Evolutionary conservation across 2,113 vertebrate genomes (phyloP).

Genomic region (Mustela lutreola): DNA sequence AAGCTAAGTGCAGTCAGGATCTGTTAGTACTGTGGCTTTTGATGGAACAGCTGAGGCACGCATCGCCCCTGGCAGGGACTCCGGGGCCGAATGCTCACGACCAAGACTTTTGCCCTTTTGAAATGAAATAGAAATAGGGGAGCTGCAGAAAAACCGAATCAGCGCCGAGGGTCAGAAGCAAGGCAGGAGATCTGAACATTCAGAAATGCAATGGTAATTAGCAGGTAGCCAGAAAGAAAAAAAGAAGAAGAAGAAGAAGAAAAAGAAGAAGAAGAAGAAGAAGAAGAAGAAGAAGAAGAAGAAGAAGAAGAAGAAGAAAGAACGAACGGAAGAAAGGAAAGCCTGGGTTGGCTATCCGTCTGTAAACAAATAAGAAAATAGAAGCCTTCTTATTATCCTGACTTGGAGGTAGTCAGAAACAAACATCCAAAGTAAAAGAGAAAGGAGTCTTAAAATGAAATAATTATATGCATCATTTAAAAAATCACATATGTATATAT

Average conservation of each 20-base stretch:
- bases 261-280: background rate
- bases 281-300: background rate
- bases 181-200: conserved; percentile 66
- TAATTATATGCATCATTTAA: conserved; percentile 62
- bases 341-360: conserved; percentile 1
- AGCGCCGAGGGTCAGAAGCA: conserved; percentile 50
- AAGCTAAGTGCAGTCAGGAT: conserved; percentile 98
- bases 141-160: conserved; percentile 74
- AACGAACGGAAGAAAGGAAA: background rate
- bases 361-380: conserved; percentile 75
- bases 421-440: background rate
- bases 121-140: conserved; percentile 90
- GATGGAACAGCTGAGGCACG: conserved; percentile 97
- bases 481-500: background rate
- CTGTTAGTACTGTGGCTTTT: conserved; percentile 94
- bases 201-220: conserved; percentile 74
- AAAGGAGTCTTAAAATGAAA: conserved; percentile 51
- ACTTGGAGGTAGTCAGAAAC: conserved; percentile 37
- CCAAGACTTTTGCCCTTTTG: conserved; percentile 95
- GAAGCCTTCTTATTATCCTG: conserved; percentile 60
- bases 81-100: conserved; percentile 91
- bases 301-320: background rate
- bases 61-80: conserved; percentile 93
- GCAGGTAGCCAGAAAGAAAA: conserved; percentile 73
- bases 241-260: no score